Percentiles rank a stretch among this genome's conserved stretches.
Evolutionary conservation across 2,113 vertebrate genomes (phyloP).

Genomic region (Gadus macrocephalus): DNA sequence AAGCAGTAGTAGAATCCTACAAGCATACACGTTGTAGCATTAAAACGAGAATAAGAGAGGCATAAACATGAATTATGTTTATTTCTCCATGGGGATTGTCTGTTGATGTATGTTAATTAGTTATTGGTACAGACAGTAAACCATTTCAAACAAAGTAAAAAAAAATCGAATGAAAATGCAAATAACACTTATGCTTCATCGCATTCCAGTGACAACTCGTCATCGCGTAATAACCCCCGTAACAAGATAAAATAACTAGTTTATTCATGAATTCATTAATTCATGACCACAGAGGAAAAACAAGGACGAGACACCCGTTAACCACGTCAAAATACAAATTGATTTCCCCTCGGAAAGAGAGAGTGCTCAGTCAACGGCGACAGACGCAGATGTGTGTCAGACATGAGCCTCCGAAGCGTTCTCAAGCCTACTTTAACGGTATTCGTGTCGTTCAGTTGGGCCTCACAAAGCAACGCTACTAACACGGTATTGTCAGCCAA

Average conservation of each 20-base stretch:
- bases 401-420: constrained; percentile 58
- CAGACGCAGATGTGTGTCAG: constrained; percentile 45
- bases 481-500: background rate
- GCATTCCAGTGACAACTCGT: no score
- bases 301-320: constrained; percentile 25
- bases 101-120: no score
- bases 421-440: constrained; percentile 48
- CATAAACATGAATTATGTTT: no score
- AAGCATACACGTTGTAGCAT: no score
- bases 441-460: constrained; percentile 54
- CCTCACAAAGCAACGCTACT: background rate
- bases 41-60: no score
- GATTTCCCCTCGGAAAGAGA: constrained; percentile 64
- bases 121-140: no score
- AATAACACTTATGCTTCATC: no score
- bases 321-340: constrained; percentile 57
- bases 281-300: background rate
- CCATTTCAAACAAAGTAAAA: no score
- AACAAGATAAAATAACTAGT: constrained; percentile 5
- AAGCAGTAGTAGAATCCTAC: no score
- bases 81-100: no score
- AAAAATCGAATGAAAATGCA: no score
- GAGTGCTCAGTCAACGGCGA: constrained; percentile 41
- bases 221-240: background rate
- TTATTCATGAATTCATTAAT: constrained; percentile 10